These are phyloP conservation scores for Equus przewalskii DNA, from an alignment of 2,113 vertebrate species.

Conservation along the genomic window DNA sequence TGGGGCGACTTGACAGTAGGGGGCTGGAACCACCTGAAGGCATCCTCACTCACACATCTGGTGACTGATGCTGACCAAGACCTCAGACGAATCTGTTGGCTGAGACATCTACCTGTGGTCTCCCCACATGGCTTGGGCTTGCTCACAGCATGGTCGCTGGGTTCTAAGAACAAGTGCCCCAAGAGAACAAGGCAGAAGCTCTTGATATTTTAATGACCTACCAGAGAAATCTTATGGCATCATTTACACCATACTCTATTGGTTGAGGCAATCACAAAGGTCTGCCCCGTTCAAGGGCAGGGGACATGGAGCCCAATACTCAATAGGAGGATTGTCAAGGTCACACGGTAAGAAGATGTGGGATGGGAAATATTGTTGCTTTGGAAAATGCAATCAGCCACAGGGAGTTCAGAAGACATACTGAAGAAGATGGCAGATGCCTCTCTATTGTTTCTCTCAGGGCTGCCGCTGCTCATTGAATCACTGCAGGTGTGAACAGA, in stretches of 20 bases:
- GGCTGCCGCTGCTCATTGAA: not conserved
- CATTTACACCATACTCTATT: not conserved
- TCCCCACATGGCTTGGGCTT: not conserved
- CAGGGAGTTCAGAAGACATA: not conserved
- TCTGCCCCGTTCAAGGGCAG: not conserved
- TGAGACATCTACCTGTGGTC: not conserved
- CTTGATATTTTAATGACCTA: not conserved
- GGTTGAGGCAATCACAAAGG: not conserved
- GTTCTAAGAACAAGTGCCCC: not conserved
- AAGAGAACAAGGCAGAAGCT: not conserved
- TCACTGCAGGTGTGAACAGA: not conserved
- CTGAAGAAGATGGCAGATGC: not conserved
- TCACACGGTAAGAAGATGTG: not conserved
- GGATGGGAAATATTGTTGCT: not conserved
- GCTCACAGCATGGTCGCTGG: not conserved
- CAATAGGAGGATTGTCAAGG: not conserved
- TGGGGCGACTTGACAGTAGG: not conserved
- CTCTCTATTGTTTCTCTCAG: not conserved
- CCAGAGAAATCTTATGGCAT: not conserved
- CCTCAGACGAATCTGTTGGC: not conserved
- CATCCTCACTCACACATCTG: not conserved
- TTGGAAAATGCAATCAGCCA: not conserved
- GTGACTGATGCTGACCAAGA: not conserved
- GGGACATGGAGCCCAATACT: not conserved
- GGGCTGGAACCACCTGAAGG: not conserved